Conservation (phyloP, 53 echinoderm and acorn worm genomes). For the Paelopatides confundens region DNA sequence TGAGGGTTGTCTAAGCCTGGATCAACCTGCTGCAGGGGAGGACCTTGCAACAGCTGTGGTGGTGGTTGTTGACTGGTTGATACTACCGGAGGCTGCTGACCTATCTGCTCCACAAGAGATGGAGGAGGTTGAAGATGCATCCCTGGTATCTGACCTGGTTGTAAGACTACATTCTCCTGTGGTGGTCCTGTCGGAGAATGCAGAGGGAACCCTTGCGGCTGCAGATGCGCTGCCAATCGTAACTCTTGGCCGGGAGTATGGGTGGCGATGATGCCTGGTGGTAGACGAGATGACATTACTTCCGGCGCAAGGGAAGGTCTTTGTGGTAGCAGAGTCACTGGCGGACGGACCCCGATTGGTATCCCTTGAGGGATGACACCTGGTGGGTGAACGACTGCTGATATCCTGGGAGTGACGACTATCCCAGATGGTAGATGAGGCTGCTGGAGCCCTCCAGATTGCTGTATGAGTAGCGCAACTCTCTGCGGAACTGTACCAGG, state of each 20-base stretch:
- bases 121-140: conserved; percentile 18
- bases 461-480: conserved; percentile 21
- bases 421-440: conserved; percentile 7
- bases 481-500: neutral
- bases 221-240: neutral
- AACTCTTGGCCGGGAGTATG: conserved; percentile 7
- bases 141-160: neutral
- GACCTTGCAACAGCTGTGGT: neutral
- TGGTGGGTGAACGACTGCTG: conserved; percentile 11
- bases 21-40: neutral
- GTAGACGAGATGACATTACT: neutral
- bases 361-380: conserved; percentile 3
- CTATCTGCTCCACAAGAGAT: conserved; percentile 3
- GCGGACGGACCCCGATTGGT: conserved; percentile 9
- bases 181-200: neutral
- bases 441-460: conserved; percentile 5
- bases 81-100: neutral
- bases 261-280: neutral
- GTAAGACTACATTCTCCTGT: neutral
- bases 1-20: conserved; percentile 31
- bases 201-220: neutral
- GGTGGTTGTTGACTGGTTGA: neutral
- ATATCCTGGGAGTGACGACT: conserved; percentile 2
- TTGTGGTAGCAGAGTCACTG: conserved; percentile 3
- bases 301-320: conserved; percentile 8